Conservation (phyloP, 2,888 invertebrate species). For the Caenorhabditis afra region DNA sequence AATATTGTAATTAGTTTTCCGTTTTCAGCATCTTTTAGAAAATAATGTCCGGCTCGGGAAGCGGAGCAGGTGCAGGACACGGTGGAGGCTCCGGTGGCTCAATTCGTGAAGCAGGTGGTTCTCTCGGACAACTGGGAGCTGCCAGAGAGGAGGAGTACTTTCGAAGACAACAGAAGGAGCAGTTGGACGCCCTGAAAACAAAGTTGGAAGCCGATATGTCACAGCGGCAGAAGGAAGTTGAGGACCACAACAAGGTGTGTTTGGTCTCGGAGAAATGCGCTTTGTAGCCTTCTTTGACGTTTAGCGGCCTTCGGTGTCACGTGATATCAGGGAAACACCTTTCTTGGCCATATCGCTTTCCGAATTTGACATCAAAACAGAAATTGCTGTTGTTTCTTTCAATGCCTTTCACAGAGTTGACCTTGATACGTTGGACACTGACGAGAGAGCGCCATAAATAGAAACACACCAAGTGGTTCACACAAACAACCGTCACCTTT, state of each 20-base stretch:
- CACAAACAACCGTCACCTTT: constrained; percentile 35
- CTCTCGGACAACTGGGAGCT: constrained; percentile 81
- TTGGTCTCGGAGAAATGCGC: too few relatives aligned
- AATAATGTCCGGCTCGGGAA: constrained; percentile 43
- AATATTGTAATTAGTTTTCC: neutral
- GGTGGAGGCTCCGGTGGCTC: constrained; percentile 67
- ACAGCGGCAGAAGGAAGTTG: constrained; percentile 35
- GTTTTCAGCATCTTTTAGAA: constrained; percentile 12
- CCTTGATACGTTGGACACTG: constrained; percentile 46
- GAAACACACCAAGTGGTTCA: constrained; percentile 38
- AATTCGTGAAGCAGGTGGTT: constrained; percentile 81
- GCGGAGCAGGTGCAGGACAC: constrained; percentile 47
- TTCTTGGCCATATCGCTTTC: constrained; percentile 42
- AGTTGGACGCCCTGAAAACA: constrained; percentile 56
- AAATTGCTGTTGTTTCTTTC: constrained; percentile 32
- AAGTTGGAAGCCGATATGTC: constrained; percentile 57
- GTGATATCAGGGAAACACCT: constrained; percentile 36
- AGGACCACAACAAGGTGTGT: constrained; percentile 42
- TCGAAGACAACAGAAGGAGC: constrained; percentile 66
- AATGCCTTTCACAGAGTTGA: constrained; percentile 49
- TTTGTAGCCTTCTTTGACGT: too few relatives aligned
- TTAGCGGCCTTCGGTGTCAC: constrained; percentile 20
- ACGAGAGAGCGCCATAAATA: constrained; percentile 26
- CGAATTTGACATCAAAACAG: constrained; percentile 43
- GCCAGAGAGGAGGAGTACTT: constrained; percentile 81